Base-by-base conservation (phyloP, 2,888 invertebrate genomes). In the Sinotaia quadrata region DNA sequence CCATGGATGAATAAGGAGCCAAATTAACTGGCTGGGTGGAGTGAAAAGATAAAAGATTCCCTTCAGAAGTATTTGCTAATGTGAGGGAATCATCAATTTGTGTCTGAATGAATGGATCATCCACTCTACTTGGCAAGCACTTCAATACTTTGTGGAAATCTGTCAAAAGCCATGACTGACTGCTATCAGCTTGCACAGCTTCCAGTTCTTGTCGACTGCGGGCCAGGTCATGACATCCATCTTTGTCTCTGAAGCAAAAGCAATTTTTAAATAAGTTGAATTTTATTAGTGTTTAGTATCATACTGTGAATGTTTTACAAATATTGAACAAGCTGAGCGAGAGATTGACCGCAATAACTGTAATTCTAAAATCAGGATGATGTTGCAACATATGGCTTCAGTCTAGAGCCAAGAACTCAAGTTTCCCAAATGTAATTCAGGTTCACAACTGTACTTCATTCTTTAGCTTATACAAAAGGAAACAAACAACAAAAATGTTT, bases 91-190 rank as follows among this genome's bases (percentile, higher is more conserved):
- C 27, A n/a, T 47, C 24, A 8, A 18, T 47, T 24, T 47, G 47
- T 24, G n/a, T n/a, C 47, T 15, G 47, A 3, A 47, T n/a, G 24
- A 24, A 21, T 7, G 12, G 8, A 47, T 47, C n/a, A n/a, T 47
- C 21, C n/a, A 21, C n/a, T 47, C 21, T 21, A 3, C 21, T 21
- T 24, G 65, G 31, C 21, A 65, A 44, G 56, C 41, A 29, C 4
- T 24, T 33, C n/a, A 65, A 34, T 56, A 65, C 54, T 41, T 65
- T 65, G 44, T 51, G 65, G 52, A 65, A 65, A 47, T 65, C 65
- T 4, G 29, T 24, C 31, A 56, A 56, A 21, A 65, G 41, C 56
- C 65, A 54, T 34, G 65, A 37, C 33, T 54, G 56, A 44, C n/a
- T 44, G 15, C 4, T 8, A 34, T 65, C 65, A 12, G 37, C n/a